A percentile compares a stretch with the other conserved stretches of the same genome.
These are phyloP conservation scores for Mythimna loreyi DNA, from an alignment of 2,888 invertebrate genomes.

Conservation along the genomic window DNA sequence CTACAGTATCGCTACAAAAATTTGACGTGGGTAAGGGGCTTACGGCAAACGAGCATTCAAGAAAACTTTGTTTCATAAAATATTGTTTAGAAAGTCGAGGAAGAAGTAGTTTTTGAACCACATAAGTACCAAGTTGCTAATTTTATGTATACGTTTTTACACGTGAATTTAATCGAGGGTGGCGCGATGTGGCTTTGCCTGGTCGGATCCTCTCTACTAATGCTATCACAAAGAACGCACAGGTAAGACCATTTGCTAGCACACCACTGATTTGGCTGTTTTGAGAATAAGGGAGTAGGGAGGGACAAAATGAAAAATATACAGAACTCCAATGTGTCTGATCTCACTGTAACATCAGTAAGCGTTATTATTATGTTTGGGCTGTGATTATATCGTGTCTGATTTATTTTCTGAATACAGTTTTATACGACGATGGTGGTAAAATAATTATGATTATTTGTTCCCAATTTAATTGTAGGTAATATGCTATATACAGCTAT, in stretches of 20 bases:
- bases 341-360: slow-evolving; percentile 78
- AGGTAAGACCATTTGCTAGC: slow-evolving; percentile 3
- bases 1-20: too few relatives aligned
- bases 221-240: not conserved
- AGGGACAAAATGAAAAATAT: slow-evolving; percentile 67
- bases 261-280: slow-evolving; percentile 9
- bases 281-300: slow-evolving; percentile 44
- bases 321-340: slow-evolving; percentile 76
- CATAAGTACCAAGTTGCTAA: not conserved
- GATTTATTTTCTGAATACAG: slow-evolving; percentile 65
- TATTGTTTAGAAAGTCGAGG: not conserved
- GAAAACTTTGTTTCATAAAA: not conserved
- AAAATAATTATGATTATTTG: slow-evolving; percentile 38
- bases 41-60: too few relatives aligned
- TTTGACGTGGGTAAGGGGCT: too few relatives aligned
- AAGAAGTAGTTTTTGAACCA: not conserved
- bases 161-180: slow-evolving; percentile 8
- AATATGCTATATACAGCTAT: not conserved
- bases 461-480: not conserved
- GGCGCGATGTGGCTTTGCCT: not conserved
- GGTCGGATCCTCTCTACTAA: not conserved
- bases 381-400: slow-evolving; percentile 79
- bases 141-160: not conserved
- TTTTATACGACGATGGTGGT: slow-evolving; percentile 49
- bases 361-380: slow-evolving; percentile 76